These are phyloP conservation scores for Sinocyclocheilus rhinocerous DNA, from an alignment of 2,113 vertebrate genomes.

Conservation along the genomic window DNA sequence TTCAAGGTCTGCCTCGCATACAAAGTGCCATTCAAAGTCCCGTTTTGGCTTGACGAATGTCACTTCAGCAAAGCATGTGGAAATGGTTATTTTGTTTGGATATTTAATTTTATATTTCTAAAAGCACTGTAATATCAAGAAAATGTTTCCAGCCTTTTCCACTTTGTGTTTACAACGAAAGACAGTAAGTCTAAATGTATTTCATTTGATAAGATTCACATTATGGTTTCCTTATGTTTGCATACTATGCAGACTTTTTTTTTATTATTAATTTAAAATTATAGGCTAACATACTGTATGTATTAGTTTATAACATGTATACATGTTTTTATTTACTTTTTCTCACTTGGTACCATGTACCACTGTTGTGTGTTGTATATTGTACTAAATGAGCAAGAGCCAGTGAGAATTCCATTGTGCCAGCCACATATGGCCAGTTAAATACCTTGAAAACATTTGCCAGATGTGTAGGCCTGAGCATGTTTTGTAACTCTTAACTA, in stretches of 20 bases:
- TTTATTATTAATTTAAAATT: too few species aligned
- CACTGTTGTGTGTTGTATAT: not conserved
- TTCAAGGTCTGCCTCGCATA: constrained; percentile 6
- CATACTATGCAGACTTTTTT: too few species aligned
- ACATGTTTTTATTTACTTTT: too few species aligned
- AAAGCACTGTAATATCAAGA: not conserved
- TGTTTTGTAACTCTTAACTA: constrained; percentile 24
- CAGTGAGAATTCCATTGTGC: not conserved
- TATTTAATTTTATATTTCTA: not conserved
- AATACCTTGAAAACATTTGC: constrained; percentile 11
- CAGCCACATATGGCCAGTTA: constrained; percentile 13
- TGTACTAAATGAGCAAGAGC: constrained; percentile 13
- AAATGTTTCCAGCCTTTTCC: not conserved
- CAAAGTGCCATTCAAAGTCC: constrained; percentile 8
- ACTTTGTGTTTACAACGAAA: not conserved
- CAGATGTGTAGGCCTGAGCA: constrained; percentile 5
- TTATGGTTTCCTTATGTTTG: not conserved
- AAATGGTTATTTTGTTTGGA: constrained; percentile 22
- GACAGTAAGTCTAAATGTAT: not conserved
- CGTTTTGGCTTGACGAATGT: not conserved
- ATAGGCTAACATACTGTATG: too few species aligned
- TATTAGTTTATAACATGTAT: too few species aligned
- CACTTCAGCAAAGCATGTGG: constrained; percentile 3
- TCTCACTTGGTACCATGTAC: not conserved
- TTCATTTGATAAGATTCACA: not conserved